Evolutionary conservation across 2,113 vertebrate genomes (phyloP), one percentile per base, ranked within the genome.

Genomic region (Paedocypris sp.): DNA sequence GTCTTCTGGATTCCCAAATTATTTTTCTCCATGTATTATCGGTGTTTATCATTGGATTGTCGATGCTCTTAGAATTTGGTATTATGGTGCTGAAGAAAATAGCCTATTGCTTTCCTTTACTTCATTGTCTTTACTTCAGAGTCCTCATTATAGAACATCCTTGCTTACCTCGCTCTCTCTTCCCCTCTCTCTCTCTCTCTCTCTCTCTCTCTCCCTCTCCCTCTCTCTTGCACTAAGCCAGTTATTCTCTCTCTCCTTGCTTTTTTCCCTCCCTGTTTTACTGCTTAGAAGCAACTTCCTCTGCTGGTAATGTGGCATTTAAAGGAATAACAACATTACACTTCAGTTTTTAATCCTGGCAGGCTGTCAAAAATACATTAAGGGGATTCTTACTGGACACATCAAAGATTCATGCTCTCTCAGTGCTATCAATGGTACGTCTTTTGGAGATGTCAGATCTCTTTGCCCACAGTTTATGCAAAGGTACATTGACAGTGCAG

Each of bases 311-410:
- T 38, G 35, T 42, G 28, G 41, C 45, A 16, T 60, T 56, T 62
- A 62, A 62, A 48, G n/a, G 12, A 28, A 20, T 54, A 54, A 25
- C 56, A 60, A 58, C 23, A 58, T 62, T 61, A 41, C 57, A 64
- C 62, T 65, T 68, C 16, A 47, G 41, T 64, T 49, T 41, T 47
- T 23, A 38, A 51, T 65, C 62, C 50, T 66, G 68, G 68, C 62
- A 45, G 45, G 39, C 32, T 36, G 58, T 60, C 67, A 64, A 56
- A 45, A 66, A 66, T 50, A 41, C 60, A 70, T 70, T 64, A 66
- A 61, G 31, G 22, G 33, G 50, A 61, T 51, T 13, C 41, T 61
- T 70, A 43, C 64, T 45, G 53, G 29, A 59, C 6, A 15, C 62
- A 70, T 66, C 46, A 61, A 66, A 57, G 42, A 66, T 70, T 66